phyloP scores from a whole-genome alignment of 2,797 vertebrate species.

The Odontamblyopus lacepedii region DNA sequence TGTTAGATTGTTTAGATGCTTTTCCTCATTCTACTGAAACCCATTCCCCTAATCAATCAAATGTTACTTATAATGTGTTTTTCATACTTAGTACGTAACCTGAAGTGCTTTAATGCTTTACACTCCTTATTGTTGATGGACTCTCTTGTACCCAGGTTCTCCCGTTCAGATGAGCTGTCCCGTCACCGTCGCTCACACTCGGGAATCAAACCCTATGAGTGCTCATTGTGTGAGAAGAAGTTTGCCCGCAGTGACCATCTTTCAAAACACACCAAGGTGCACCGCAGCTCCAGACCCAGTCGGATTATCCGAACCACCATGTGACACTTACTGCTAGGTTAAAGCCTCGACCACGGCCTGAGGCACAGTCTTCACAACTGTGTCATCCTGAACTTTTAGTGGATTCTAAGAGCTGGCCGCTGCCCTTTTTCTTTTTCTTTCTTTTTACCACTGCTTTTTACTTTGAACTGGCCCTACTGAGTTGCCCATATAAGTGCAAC shows the following conservation, averaged over 20 bases:
- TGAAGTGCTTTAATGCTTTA: no score
- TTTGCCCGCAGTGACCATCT: constrained; percentile 84
- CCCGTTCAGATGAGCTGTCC: constrained; percentile 81
- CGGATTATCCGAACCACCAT: constrained; percentile 72
- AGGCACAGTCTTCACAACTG: constrained; percentile 44
- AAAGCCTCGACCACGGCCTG: background rate
- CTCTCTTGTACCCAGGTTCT: constrained; percentile 71
- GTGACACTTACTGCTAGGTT: constrained; percentile 53
- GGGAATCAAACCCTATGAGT: constrained; percentile 82
- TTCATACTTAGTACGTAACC: no score
- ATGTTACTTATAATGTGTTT: no score
- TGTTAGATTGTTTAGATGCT: background rate
- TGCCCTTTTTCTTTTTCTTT: constrained; percentile 13
- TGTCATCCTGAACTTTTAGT: constrained; percentile 49
- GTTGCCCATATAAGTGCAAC: constrained; percentile 53
- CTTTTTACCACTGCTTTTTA: constrained; percentile 29
- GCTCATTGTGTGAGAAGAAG: constrained; percentile 82
- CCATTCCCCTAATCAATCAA: no score
- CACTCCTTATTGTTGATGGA: background rate
- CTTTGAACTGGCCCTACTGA: constrained; percentile 19
- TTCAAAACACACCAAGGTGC: constrained; percentile 85
- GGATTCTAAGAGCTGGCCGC: constrained; percentile 38
- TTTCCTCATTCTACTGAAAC: background rate
- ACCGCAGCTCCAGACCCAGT: constrained; percentile 76
- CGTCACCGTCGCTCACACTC: constrained; percentile 83